Base-by-base conservation (phyloP, 2,113 vertebrate genomes). In the Drymodes brunneopygia region DNA sequence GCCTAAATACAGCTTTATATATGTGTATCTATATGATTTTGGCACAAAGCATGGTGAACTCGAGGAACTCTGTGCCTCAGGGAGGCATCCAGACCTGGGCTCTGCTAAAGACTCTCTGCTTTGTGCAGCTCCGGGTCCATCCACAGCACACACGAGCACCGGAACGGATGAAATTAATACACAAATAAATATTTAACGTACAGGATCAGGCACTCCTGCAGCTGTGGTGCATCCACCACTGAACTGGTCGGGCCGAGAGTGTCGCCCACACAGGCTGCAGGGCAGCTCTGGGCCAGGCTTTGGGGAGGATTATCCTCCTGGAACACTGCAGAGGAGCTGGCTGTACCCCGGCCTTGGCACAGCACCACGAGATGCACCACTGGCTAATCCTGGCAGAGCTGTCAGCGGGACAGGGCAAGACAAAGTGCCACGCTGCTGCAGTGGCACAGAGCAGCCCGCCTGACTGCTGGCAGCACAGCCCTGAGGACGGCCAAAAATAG, bases 331-430 rank as follows among this genome's bases (percentile, higher is more conserved):
- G n/a, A n/a, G 35, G 91, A 77, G 85, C 69, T 96, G 92, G 79
- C 90, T 5, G 13, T 44, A 19, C 42, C 81, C 81, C 48, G 10
- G 33, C 4, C 74, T 88, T 92, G 94, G 94, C 93, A 92, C 91
- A 35, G 87, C 78, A 90, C 81, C 92, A 42, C 48, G 31, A 72
- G 85, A 61, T 77, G 79, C 91, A 94, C 93, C 90, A 90, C 87
- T 65, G 92, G n/a, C 93, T 94, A 11, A 25, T 51, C 80, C 94
- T 82, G 93, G 89, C 81, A 92, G 81, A 42, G 81, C 89, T 81
- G 83, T 17, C 89, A 78, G 90, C 2, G 10, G 94, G 92, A 92
- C 88, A n/a, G 88, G 24, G 75, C 78, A 60, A 90, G 94, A 94
- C 88, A 83, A 93, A 93, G 47, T 93, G 67, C 44, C 21, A 7